Evolutionary conservation across 2,797 vertebrate genomes (phyloP).

Genomic region (Diplodus sargus): DNA sequence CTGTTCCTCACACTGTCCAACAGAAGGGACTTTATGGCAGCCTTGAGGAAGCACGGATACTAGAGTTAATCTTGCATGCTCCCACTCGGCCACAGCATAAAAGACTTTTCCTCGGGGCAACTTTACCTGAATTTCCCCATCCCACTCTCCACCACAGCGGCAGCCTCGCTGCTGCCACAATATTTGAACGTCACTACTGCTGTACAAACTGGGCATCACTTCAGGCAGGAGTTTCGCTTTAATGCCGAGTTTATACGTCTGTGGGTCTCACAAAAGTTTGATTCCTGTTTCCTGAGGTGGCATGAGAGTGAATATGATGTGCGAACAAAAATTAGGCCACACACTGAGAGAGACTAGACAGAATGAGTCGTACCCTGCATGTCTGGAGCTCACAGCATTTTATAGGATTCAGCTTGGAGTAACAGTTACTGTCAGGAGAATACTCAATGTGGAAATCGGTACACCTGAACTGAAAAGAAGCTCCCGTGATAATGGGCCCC

Average conservation of each 20-base stretch:
- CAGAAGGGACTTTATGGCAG: conserved; percentile 60
- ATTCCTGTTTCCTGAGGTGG: conserved; percentile 47
- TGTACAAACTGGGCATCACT: conserved; percentile 38
- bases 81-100: conserved; percentile 56
- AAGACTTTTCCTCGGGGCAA: conserved; percentile 54
- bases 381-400: conserved; percentile 29
- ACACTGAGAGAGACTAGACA: conserved; percentile 38
- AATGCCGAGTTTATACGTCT: conserved; percentile 37
- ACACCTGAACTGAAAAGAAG: not conserved
- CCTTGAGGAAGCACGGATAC: conserved; percentile 35
- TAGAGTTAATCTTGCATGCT: conserved; percentile 57
- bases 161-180: conserved; percentile 43
- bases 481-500: not conserved
- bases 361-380: conserved; percentile 29
- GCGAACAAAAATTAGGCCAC: conserved; percentile 43
- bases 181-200: conserved; percentile 33
- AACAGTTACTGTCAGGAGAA: conserved; percentile 32
- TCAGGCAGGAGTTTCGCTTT: conserved; percentile 54
- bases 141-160: conserved; percentile 14
- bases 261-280: conserved; percentile 58
- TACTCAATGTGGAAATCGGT: not conserved
- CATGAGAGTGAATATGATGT: conserved; percentile 36
- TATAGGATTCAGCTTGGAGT: conserved; percentile 19
- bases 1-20: conserved; percentile 50
- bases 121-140: conserved; percentile 56